These are phyloP conservation scores for Anoncus sp. DNA, from an alignment of 2,888 invertebrate species.

Conservation along the genomic window DNA sequence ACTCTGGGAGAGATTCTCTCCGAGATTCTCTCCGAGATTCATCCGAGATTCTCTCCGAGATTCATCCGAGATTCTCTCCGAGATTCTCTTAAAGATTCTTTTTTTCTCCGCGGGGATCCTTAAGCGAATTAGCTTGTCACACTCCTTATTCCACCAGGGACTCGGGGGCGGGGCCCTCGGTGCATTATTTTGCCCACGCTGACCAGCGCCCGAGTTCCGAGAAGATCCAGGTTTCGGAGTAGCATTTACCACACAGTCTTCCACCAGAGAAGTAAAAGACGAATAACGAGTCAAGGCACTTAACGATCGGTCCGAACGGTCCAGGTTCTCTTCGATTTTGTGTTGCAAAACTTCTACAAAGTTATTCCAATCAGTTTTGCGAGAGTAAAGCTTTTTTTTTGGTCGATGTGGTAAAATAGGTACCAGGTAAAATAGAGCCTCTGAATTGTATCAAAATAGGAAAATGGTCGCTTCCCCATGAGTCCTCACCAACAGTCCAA, in stretches of 20 bases:
- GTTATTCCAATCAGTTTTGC: slow-evolving; percentile 24
- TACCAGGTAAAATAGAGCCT: not conserved
- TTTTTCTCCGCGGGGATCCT: too few species aligned
- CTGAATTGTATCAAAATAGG: slow-evolving; percentile 34
- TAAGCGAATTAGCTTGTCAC: too few species aligned
- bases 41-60: too few species aligned
- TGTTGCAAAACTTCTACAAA: slow-evolving; percentile 5
- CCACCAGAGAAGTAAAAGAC: not conserved
- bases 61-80: too few species aligned
- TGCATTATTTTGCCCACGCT: not conserved
- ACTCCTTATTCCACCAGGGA: slow-evolving; percentile 49
- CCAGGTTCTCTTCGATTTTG: not conserved
- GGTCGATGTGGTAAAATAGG: not conserved
- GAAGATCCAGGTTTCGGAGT: not conserved
- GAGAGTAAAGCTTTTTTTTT: slow-evolving; percentile 11
- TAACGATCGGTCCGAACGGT: not conserved
- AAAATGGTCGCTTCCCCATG: slow-evolving; percentile 44
- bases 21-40: too few species aligned
- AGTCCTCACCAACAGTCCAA: slow-evolving; percentile 25
- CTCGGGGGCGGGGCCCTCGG: not conserved
- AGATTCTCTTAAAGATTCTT: too few species aligned
- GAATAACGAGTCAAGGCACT: slow-evolving; percentile 23
- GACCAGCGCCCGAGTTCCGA: not conserved
- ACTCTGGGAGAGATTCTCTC: too few species aligned
- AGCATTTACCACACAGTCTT: slow-evolving; percentile 9